These are phyloP conservation scores for Heterotilapia buettikoferi DNA, from an alignment of 2,113 vertebrate species.

Conservation along the genomic window DNA sequence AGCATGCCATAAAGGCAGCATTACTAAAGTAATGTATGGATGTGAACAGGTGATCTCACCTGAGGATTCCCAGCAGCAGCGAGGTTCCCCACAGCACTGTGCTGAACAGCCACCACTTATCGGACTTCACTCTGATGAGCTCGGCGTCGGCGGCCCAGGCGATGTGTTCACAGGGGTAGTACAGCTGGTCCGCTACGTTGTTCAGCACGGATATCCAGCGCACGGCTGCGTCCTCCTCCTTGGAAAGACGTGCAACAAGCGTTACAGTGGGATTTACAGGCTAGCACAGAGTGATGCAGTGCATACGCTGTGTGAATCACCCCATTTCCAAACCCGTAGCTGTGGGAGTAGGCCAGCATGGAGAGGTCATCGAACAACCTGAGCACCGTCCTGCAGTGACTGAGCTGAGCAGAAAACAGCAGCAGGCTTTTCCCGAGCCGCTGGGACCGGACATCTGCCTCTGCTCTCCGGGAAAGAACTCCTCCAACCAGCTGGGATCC, in stretches of 20 bases:
- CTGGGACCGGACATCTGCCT: slow-evolving; percentile 18
- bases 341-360: slow-evolving; percentile 80
- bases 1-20: neutral
- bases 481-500: slow-evolving; percentile 86
- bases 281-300: neutral
- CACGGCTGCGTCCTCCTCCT: slow-evolving; percentile 81
- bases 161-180: slow-evolving; percentile 92
- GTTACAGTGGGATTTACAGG: neutral
- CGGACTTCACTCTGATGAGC: slow-evolving; percentile 71
- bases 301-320: slow-evolving; percentile 56
- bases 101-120: slow-evolving; percentile 84
- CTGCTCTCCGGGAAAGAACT: slow-evolving; percentile 55
- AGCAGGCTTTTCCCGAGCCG: slow-evolving; percentile 76
- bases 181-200: slow-evolving; percentile 89
- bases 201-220: slow-evolving; percentile 81
- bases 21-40: neutral
- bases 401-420: slow-evolving; percentile 82
- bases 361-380: slow-evolving; percentile 89
- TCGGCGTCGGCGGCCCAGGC: slow-evolving; percentile 88
- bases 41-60: slow-evolving; percentile 63
- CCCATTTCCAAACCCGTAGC: slow-evolving; percentile 82
- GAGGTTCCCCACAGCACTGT: slow-evolving; percentile 81
- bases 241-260: neutral
- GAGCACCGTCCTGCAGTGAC: slow-evolving; percentile 83
- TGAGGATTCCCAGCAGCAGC: slow-evolving; percentile 79